A percentile compares a stretch with the other conserved stretches of the same genome.
Evolutionary conservation across 2,888 invertebrate species (phyloP).

Genomic region (Drosophila fungiperda): DNA sequence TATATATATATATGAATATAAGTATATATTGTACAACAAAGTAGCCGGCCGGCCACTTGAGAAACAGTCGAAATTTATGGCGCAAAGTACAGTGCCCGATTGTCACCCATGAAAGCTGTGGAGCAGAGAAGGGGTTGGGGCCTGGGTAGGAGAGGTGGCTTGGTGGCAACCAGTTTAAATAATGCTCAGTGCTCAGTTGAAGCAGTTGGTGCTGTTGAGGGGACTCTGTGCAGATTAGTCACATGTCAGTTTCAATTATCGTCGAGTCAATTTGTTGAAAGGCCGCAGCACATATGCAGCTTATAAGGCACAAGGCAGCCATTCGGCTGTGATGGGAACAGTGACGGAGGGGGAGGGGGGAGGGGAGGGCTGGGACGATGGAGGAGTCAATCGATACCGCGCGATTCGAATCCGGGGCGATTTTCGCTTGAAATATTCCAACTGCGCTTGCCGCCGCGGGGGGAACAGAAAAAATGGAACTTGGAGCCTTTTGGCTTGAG

Average conservation of each 20-base stretch:
- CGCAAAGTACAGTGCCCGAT: slow-evolving; percentile 80
- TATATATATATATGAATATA: slow-evolving; percentile 1
- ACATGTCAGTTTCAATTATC: slow-evolving; percentile 85
- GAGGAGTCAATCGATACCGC: slow-evolving; percentile 73
- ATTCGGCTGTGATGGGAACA: slow-evolving; percentile 26
- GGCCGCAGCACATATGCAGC: slow-evolving; percentile 63
- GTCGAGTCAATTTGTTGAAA: slow-evolving; percentile 84
- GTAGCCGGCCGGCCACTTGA: slow-evolving; percentile 74
- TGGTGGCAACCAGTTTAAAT: slow-evolving; percentile 59
- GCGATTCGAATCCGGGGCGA: slow-evolving; percentile 65
- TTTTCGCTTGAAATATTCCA: slow-evolving; percentile 80
- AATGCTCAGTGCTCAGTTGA: slow-evolving; percentile 59
- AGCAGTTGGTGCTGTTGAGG: slow-evolving; percentile 23
- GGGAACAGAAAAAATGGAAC: slow-evolving; percentile 41
- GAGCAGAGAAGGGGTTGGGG: background rate
- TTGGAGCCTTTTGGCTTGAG: slow-evolving; percentile 21
- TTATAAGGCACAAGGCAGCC: slow-evolving; percentile 47
- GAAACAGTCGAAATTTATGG: slow-evolving; percentile 77
- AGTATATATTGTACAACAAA: slow-evolving; percentile 65
- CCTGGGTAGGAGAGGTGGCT: slow-evolving; percentile 4
- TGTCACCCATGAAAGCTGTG: slow-evolving; percentile 58
- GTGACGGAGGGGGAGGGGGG: too few relatives aligned
- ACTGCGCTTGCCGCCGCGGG: slow-evolving; percentile 70
- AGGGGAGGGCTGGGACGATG: background rate
- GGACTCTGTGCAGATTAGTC: slow-evolving; percentile 83